phyloP scores from a whole-genome alignment of 2,888 invertebrate genomes.

The Dryomyza anilis region DNA sequence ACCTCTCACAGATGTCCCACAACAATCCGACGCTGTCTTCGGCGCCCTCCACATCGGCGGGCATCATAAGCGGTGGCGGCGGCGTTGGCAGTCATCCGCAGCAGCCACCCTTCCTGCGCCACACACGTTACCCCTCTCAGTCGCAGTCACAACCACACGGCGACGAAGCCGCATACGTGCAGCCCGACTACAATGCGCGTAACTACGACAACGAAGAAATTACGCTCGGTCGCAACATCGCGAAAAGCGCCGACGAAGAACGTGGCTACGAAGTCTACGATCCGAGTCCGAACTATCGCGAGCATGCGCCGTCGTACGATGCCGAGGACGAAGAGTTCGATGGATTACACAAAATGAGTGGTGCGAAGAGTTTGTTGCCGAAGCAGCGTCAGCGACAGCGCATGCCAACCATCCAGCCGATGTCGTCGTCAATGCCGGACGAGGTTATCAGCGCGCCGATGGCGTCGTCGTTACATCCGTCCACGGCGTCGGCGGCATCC shows the following conservation, averaged over 20 bases:
- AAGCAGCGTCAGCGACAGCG: slow-evolving; percentile 36
- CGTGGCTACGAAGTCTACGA: slow-evolving; percentile 52
- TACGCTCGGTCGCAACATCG: background rate
- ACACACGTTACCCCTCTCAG: slow-evolving; percentile 19
- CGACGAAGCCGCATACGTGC: slow-evolving; percentile 47
- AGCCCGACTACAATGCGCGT: slow-evolving; percentile 44
- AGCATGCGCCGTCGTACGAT: slow-evolving; percentile 40
- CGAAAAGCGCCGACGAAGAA: slow-evolving; percentile 38
- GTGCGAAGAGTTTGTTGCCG: slow-evolving; percentile 48
- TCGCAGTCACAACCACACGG: slow-evolving; percentile 19
- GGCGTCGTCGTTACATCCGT: slow-evolving; percentile 48
- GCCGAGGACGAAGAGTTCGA: slow-evolving; percentile 37
- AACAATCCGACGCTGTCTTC: slow-evolving; percentile 44
- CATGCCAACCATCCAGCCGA: slow-evolving; percentile 42
- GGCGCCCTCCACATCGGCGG: slow-evolving; percentile 51
- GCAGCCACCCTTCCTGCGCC: slow-evolving; percentile 29
- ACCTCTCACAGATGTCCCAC: slow-evolving; percentile 41
- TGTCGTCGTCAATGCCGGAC: slow-evolving; percentile 54
- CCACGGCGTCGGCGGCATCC: slow-evolving; percentile 51
- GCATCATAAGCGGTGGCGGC: slow-evolving; percentile 37
- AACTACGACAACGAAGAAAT: slow-evolving; percentile 21
- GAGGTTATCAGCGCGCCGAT: slow-evolving; percentile 42
- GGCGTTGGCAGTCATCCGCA: slow-evolving; percentile 7
- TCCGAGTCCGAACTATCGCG: slow-evolving; percentile 52
- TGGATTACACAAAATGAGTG: slow-evolving; percentile 38